Conservation (phyloP, 2,888 invertebrate genomes). For the Disparrhopalites patrizii region DNA sequence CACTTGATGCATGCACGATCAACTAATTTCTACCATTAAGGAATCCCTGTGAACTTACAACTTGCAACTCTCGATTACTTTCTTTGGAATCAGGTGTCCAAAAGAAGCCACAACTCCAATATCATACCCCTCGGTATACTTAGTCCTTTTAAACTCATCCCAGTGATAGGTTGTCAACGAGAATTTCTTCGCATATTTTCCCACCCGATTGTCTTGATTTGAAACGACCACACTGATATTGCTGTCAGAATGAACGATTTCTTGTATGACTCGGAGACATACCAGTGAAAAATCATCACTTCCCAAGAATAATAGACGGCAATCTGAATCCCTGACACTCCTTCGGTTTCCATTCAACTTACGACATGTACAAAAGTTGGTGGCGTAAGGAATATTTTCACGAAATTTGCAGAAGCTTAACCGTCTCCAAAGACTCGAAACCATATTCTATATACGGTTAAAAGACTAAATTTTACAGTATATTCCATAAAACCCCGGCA, state of each 20-base stretch:
- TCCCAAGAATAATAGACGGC: conserved; percentile 72
- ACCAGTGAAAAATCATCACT: conserved; percentile 75
- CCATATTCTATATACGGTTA: no score
- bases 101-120: conserved; percentile 90
- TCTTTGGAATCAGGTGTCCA: conserved; percentile 79
- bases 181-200: conserved; percentile 63
- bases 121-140: conserved; percentile 61
- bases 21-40: background rate
- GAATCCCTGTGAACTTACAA: conserved; percentile 61
- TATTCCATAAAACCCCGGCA: no score
- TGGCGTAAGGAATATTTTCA: no score
- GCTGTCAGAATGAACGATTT: conserved; percentile 20
- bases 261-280: conserved; percentile 62
- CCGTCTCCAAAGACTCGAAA: no score
- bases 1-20: no score
- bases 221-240: conserved; percentile 41
- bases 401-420: no score
- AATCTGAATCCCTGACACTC: conserved; percentile 1
- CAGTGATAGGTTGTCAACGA: conserved; percentile 63
- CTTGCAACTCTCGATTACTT: conserved; percentile 71
- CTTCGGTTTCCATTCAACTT: no score
- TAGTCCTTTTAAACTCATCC: conserved; percentile 52
- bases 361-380: no score
- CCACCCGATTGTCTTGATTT: conserved; percentile 62
- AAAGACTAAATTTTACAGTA: no score